A percentile compares a stretch with the other conserved stretches of the same genome.
phyloP scores from a whole-genome alignment of 2,888 invertebrate genomes.

The Heteromyza rotundicornis region DNA sequence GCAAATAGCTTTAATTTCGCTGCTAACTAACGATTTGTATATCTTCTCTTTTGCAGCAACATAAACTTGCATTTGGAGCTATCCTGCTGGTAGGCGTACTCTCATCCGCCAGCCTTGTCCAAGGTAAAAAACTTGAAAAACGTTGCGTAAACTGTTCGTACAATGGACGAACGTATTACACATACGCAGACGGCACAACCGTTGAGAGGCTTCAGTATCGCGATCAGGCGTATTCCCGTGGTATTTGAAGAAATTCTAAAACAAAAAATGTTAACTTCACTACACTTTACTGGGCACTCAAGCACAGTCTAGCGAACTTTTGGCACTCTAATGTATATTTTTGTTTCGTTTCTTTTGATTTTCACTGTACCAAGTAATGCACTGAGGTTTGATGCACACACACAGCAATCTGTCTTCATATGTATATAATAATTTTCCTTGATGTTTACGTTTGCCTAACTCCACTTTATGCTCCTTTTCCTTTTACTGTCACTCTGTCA shows the following conservation, averaged over 20 bases:
- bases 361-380: too few relatives aligned
- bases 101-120: conserved; percentile 21
- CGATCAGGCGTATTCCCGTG: conserved; percentile 44
- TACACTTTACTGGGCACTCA: background rate
- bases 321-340: background rate
- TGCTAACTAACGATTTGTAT: too few relatives aligned
- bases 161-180: conserved; percentile 49
- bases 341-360: background rate
- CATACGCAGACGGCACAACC: conserved; percentile 50
- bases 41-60: conserved; percentile 11
- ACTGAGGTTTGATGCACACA: too few relatives aligned
- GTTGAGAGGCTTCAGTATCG: conserved; percentile 48
- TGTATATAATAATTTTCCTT: too few relatives aligned
- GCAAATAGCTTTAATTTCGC: too few relatives aligned
- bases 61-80: conserved; percentile 18
- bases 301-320: background rate
- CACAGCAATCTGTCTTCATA: too few relatives aligned
- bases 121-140: conserved; percentile 52
- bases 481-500: background rate
- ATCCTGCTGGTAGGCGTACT: conserved; percentile 17
- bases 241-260: conserved; percentile 41
- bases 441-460: too few relatives aligned
- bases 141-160: conserved; percentile 56
- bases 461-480: background rate
- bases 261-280: background rate